Conservation (phyloP, 2,113 vertebrate genomes). For the Sclerurus mexicanus region DNA sequence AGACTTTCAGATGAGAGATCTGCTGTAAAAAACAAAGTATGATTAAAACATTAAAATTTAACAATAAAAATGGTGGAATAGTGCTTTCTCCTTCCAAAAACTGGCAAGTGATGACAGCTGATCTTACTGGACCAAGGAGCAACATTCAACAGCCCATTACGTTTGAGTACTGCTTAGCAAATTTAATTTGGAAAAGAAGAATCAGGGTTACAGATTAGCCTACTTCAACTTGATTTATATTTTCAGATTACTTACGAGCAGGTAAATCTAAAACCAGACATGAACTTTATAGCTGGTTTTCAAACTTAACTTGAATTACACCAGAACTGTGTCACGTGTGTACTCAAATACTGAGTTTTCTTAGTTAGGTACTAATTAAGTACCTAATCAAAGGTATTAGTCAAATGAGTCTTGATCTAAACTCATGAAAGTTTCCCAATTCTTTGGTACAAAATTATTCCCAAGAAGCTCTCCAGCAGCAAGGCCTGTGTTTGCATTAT, state of each 20-base stretch:
- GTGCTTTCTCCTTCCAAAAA: background rate
- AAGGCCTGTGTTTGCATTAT: background rate
- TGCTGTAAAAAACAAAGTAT: slow-evolving; percentile 67
- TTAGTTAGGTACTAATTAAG: background rate
- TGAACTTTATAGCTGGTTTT: background rate
- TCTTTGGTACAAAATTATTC: background rate
- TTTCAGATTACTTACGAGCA: background rate
- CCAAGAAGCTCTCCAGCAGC: background rate
- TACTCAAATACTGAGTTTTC: background rate
- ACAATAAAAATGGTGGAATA: background rate
- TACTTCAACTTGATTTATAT: background rate
- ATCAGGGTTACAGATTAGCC: background rate
- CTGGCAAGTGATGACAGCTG: background rate
- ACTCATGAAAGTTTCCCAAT: background rate
- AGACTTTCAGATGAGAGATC: slow-evolving; percentile 71
- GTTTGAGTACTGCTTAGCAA: background rate
- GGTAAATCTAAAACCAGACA: background rate
- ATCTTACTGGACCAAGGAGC: background rate
- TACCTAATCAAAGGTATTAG: background rate
- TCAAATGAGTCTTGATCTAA: background rate
- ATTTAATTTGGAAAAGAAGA: background rate
- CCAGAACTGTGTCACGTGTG: background rate
- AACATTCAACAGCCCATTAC: background rate
- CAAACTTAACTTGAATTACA: background rate
- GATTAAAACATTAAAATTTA: background rate